A percentile compares a stretch with the other conserved stretches of the same genome.
These are phyloP conservation scores for Borostomias antarcticus DNA, from an alignment of 2,797 vertebrate species.

Conservation along the genomic window DNA sequence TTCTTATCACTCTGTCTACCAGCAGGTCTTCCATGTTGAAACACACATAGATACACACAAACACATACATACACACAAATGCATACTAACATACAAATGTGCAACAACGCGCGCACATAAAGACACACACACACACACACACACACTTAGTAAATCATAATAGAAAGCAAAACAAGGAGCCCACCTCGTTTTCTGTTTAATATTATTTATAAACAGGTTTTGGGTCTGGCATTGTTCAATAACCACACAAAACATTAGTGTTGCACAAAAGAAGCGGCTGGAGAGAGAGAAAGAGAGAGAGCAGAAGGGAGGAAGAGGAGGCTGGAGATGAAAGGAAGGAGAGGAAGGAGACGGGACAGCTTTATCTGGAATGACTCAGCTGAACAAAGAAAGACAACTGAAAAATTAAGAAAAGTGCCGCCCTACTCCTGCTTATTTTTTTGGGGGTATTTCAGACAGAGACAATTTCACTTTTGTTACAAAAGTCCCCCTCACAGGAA, in stretches of 20 bases:
- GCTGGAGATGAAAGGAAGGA: conserved; percentile 12
- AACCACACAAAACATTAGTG: conserved; percentile 74
- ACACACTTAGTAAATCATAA: conserved; percentile 4
- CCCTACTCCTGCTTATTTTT: conserved; percentile 50
- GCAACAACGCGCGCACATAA: conserved; percentile 21
- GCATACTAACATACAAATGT: not conserved
- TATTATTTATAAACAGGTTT: conserved; percentile 81
- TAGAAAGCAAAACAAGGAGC: conserved; percentile 55
- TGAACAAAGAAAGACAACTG: conserved; percentile 46
- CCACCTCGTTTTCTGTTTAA: conserved; percentile 80
- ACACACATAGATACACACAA: conserved; percentile 2
- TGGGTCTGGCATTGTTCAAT: conserved; percentile 75
- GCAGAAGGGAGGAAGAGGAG: not conserved
- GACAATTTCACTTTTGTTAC: conserved; percentile 41
- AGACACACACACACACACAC: not conserved
- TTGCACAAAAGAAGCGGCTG: conserved; percentile 57
- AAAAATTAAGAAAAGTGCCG: conserved; percentile 56
- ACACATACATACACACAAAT: not conserved
- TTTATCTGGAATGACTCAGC: conserved; percentile 67
- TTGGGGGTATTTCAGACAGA: conserved; percentile 46
- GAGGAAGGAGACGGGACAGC: conserved; percentile 42
- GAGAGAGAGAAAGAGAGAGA: conserved; percentile 16
- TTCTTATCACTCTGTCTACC: conserved; percentile 54
- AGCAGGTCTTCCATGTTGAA: conserved; percentile 38
- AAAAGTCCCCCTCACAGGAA: conserved; percentile 68